Evolutionary conservation across 2,888 invertebrate genomes (phyloP), one percentile per base, ranked within the genome.

Genomic region (Drosophila lacicola): DNA sequence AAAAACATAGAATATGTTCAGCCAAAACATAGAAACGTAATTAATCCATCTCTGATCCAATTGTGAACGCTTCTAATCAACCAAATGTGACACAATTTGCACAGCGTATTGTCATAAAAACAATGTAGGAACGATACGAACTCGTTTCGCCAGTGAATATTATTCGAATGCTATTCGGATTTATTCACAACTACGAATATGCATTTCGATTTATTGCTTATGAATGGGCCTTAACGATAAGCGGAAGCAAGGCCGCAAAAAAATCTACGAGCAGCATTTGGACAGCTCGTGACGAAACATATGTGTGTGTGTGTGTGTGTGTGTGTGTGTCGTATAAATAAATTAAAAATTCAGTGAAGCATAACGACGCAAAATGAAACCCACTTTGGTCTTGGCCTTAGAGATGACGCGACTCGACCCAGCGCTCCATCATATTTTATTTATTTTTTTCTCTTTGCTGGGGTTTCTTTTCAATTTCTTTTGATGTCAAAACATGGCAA

Each of bases 281-380:
- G 62, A 69, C 41, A 57, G 34, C 36, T 63, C 9, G 62, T 76
- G 75, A 76, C 61, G 76, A 76, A 76, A 75, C 57, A 44, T 44
- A 47, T 33, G 42, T 45, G 36, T 34, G n/a, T 34, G 25, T 44
- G 25, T 14, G 4, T 44, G 13, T 34, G 37, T 46, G 51, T 54
- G 55, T 41, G 37, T 58, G 53, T 53, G 56, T 62, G 65, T 68
- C 64, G 54, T 66, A 86, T 83, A 83, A 83, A 83, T 83, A 83
- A 79, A 83, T 86, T 73, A 65, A 70, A 81, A 75, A 84, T 75
- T 86, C 80, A 82, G 45, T 87, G 80, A 78, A 80, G 80, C 83
- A 70, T 67, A 77, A 79, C 86, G 78, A 76, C 45, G 71, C 74
- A 68, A 76, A 76, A 76, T 66, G 76, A 70, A 78, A 81, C 62